Percentiles rank a stretch among this genome's conserved stretches.
Conservation (phyloP, 2,888 invertebrate genomes). For the Megamerina dolium region DNA sequence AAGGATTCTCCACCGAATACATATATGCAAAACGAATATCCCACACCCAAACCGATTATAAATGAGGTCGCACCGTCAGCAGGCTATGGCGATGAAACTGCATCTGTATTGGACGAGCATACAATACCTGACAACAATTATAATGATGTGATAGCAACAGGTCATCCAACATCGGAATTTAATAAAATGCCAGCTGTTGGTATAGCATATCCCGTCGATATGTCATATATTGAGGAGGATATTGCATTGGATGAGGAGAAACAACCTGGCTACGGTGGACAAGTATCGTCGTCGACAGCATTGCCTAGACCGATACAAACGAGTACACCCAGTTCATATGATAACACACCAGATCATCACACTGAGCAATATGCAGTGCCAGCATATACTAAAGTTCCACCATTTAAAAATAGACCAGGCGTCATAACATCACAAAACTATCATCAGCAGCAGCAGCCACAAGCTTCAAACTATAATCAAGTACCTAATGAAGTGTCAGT, state of each 20-base stretch:
- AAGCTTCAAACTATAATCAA: constrained; percentile 14
- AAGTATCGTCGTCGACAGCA: constrained; percentile 4
- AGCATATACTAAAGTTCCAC: constrained; percentile 27
- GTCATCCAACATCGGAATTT: constrained; percentile 40
- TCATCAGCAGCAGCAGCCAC: constrained; percentile 20
- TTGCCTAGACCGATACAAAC: constrained; percentile 8
- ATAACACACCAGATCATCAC: constrained; percentile 23
- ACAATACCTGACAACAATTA: constrained; percentile 37
- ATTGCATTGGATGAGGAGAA: no score
- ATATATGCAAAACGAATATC: constrained; percentile 9
- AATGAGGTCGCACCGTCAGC: constrained; percentile 2
- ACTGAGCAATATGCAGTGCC: constrained; percentile 26
- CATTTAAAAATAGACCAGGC: background rate
- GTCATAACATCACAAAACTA: constrained; percentile 39
- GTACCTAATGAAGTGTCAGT: constrained; percentile 39
- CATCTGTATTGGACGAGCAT: constrained; percentile 34
- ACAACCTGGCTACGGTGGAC: no score
- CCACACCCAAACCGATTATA: constrained; percentile 16
- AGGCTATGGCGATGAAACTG: constrained; percentile 27
- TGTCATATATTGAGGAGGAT: constrained; percentile 35
- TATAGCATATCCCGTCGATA: constrained; percentile 43
- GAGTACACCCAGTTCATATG: constrained; percentile 22
- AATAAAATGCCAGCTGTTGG: constrained; percentile 46
- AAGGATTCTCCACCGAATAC: background rate
- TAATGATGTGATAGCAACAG: constrained; percentile 26